Evolutionary conservation across 2,113 vertebrate genomes (phyloP).

Genomic region (Rhadina sibilatrix): DNA sequence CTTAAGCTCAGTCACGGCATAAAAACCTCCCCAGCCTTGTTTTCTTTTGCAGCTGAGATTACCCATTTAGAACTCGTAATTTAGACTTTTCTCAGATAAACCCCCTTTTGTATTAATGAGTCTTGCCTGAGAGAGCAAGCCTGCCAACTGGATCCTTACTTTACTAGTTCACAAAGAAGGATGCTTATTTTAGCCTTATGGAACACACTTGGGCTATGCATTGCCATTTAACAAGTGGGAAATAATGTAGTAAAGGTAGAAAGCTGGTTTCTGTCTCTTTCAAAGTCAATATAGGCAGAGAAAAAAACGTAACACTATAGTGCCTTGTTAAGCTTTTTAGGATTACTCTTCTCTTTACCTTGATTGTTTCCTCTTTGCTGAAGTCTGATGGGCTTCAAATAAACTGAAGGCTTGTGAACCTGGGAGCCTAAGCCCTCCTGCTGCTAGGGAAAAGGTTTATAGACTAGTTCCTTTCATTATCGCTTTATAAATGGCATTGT

Average conservation of each 20-base stretch:
- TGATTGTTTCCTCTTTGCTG: constrained; percentile 24
- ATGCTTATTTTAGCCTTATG: constrained; percentile 15
- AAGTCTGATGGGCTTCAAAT: constrained; percentile 47
- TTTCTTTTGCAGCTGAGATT: constrained; percentile 38
- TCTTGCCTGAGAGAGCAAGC: not conserved
- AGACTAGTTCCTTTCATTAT: constrained; percentile 67
- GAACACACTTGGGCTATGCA: not conserved
- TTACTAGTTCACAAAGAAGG: not conserved
- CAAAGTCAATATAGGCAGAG: not conserved
- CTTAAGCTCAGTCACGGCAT: not conserved
- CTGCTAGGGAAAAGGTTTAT: constrained; percentile 55
- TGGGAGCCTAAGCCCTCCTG: constrained; percentile 26
- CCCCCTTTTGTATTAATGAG: not conserved
- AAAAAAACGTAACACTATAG: not conserved
- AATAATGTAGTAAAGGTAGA: not conserved
- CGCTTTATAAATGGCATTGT: constrained; percentile 49
- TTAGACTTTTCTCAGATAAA: constrained; percentile 29
- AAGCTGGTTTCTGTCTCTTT: constrained; percentile 2
- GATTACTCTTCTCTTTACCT: not conserved
- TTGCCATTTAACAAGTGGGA: not conserved
- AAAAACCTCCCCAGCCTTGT: not conserved
- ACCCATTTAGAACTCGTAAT: not conserved
- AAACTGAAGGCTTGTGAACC: constrained; percentile 26
- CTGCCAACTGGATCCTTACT: not conserved
- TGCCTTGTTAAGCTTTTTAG: constrained; percentile 22